A percentile compares a stretch with the other conserved stretches of the same genome.
Conservation (phyloP, 1,140 invertebrate species). For the Pogonus chalceus region DNA sequence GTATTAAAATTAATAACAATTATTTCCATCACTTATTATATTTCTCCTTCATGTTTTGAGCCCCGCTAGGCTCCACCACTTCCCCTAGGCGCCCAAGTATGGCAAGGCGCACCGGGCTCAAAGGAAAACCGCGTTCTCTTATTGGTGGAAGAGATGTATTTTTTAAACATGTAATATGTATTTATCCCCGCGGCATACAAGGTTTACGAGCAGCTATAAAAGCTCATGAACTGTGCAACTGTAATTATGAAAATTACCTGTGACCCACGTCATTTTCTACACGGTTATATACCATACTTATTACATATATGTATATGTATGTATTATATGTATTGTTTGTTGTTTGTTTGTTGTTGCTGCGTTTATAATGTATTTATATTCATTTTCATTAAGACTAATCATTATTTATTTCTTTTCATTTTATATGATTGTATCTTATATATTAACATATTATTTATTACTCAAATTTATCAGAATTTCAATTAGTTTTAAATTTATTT, state of each 20-base stretch:
- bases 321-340: too few relatives aligned
- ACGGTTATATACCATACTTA: not conserved
- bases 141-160: not conserved
- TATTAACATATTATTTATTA: too few relatives aligned
- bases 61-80: not conserved
- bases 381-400: too few relatives aligned
- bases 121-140: not conserved
- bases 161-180: slow-evolving; percentile 1
- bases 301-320: too few relatives aligned
- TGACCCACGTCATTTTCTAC: slow-evolving; percentile 1
- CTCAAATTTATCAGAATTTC: too few relatives aligned
- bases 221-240: slow-evolving; percentile 3
- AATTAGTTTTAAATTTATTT: too few relatives aligned
- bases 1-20: too few relatives aligned
- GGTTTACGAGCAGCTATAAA: not conserved
- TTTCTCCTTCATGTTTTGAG: not conserved
- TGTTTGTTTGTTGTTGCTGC: too few relatives aligned
- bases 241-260: slow-evolving; percentile 7
- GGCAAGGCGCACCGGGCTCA: not conserved
- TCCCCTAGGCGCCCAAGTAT: not conserved
- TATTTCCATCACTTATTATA: not conserved
- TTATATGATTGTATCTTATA: too few relatives aligned
- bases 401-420: too few relatives aligned
- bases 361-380: too few relatives aligned
- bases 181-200: not conserved